These are phyloP conservation scores for Vombatus ursinus DNA, from an alignment of 2,113 vertebrate species.

Conservation along the genomic window DNA sequence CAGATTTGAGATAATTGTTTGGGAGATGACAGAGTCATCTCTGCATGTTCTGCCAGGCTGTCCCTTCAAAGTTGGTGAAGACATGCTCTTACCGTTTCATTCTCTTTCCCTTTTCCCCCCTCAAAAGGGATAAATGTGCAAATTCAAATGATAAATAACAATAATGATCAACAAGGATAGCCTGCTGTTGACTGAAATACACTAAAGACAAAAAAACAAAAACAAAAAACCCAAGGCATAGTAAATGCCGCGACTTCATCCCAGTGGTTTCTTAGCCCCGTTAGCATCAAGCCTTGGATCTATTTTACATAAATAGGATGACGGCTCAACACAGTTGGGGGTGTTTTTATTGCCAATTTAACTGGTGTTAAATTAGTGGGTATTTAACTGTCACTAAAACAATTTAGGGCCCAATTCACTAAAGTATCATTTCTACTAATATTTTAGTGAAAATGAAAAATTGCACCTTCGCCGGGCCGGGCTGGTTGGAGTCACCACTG, in stretches of 20 bases:
- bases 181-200: conserved; percentile 38
- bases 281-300: conserved; percentile 64
- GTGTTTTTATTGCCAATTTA: conserved; percentile 79
- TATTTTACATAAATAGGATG: conserved; percentile 72
- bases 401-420: conserved; percentile 76
- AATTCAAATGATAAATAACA: conserved; percentile 70
- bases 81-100: conserved; percentile 62
- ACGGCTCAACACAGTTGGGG: conserved; percentile 65
- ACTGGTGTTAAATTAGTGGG: conserved; percentile 78
- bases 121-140: conserved; percentile 67
- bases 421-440: conserved; percentile 76
- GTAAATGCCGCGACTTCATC: conserved; percentile 58
- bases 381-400: conserved; percentile 80
- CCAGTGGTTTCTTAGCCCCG: conserved; percentile 47
- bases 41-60: conserved; percentile 69
- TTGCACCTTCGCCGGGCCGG: background rate
- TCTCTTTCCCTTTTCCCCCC: conserved; percentile 42
- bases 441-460: conserved; percentile 59
- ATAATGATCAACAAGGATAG: conserved; percentile 71
- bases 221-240: background rate
- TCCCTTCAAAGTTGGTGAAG: conserved; percentile 74
- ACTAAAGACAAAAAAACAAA: background rate
- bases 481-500: conserved; percentile 25
- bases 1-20: conserved; percentile 71
- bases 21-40: conserved; percentile 64